phyloP scores from a whole-genome alignment of 2,888 invertebrate genomes.

The Resseliella maxima region DNA sequence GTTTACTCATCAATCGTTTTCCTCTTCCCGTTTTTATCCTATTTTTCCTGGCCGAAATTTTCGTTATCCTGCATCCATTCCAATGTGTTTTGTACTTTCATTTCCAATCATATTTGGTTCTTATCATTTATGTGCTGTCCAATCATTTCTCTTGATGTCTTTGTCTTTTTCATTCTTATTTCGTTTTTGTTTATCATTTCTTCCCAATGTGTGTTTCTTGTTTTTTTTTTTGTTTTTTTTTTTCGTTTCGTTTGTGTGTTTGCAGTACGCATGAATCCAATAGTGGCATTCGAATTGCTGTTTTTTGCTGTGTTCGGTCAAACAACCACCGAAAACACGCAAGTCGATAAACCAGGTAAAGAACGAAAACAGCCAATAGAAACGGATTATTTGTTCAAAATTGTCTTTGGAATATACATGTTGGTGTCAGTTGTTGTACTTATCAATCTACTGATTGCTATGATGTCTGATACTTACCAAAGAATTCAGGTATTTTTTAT shows the following conservation, averaged over 20 bases:
- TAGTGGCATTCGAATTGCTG: constrained; percentile 95
- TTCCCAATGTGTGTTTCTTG: not conserved
- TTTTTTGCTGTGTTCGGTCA: constrained; percentile 99
- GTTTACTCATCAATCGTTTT: constrained; percentile 59
- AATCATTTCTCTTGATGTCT: not conserved
- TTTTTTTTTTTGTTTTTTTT: constrained; percentile 35
- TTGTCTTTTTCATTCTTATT: not conserved
- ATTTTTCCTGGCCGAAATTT: not conserved
- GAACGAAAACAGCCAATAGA: constrained; percentile 77
- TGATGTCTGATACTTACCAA: constrained; percentile 99
- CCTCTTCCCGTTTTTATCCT: constrained; percentile 57
- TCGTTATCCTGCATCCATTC: not conserved
- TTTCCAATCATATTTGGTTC: not conserved
- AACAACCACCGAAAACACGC: constrained; percentile 84
- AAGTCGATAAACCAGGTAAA: constrained; percentile 71
- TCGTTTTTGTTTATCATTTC: not conserved
- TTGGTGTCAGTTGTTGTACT: constrained; percentile 98
- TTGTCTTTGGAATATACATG: constrained; percentile 94
- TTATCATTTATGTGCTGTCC: constrained; percentile 29
- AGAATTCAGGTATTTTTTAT: constrained; percentile 86
- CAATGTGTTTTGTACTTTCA: not conserved
- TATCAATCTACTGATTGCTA: constrained; percentile 99
- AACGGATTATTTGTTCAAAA: constrained; percentile 89
- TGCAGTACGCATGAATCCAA: constrained; percentile 91
- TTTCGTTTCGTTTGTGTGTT: constrained; percentile 57